Evolutionary conservation across 23 tunicate species (phyloP).

Genomic region (Halocynthia roretzi): DNA sequence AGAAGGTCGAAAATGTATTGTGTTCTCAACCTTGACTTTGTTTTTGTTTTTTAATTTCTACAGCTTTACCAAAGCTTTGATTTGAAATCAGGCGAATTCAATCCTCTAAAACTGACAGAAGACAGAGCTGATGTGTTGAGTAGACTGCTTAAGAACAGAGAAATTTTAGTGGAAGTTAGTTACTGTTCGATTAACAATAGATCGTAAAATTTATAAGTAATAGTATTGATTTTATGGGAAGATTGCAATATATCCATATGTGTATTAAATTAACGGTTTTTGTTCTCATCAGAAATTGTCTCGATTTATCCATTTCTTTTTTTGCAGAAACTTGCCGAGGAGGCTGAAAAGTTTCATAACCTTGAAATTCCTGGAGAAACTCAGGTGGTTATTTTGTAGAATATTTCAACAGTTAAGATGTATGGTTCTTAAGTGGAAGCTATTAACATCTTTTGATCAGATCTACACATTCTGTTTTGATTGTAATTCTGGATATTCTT

Average conservation of each 20-base stretch:
- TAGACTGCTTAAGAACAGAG: not conserved
- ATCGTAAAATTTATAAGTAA: too few species aligned
- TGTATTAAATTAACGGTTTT: not conserved
- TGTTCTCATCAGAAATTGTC: not conserved
- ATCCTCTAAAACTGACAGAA: conserved; percentile 8
- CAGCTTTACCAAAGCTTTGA: not conserved
- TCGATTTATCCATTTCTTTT: not conserved
- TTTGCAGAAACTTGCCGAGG: conserved; percentile 16
- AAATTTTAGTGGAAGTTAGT: not conserved
- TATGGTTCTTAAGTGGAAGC: not conserved
- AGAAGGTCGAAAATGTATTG: too few species aligned
- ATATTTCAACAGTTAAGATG: not conserved
- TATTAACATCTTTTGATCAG: too few species aligned
- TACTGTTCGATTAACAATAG: not conserved
- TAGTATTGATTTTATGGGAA: not conserved
- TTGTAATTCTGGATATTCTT: too few species aligned
- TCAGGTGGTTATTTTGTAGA: not conserved
- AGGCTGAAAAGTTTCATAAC: conserved; percentile 9
- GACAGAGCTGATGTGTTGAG: conserved; percentile 25
- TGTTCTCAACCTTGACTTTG: too few species aligned
- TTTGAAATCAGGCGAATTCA: not conserved
- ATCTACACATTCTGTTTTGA: too few species aligned
- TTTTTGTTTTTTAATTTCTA: not conserved
- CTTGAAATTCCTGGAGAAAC: too few species aligned
- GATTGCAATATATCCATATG: not conserved